Conservation (phyloP, 2,888 invertebrate species). For the Drosophila siamana region DNA sequence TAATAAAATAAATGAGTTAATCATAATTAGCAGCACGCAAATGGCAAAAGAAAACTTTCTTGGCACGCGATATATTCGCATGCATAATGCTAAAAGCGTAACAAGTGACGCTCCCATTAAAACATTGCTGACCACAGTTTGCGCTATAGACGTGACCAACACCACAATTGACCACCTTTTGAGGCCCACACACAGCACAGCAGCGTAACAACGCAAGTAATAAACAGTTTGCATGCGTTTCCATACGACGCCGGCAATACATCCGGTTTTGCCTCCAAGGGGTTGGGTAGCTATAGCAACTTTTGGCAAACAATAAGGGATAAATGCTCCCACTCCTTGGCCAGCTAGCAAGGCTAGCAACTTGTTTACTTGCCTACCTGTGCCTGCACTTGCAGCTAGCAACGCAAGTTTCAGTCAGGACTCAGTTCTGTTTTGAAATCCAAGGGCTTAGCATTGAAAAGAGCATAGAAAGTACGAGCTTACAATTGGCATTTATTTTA, state of each 20-base stretch:
- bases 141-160: conserved; percentile 23
- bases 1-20: conserved; percentile 57
- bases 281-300: conserved; percentile 83
- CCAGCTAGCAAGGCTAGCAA: conserved; percentile 19
- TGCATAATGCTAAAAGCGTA: conserved; percentile 51
- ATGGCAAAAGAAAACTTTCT: conserved; percentile 25
- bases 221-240: conserved; percentile 57
- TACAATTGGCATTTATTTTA: conserved; percentile 1
- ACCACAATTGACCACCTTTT: neutral
- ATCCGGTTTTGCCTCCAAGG: conserved; percentile 14
- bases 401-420: conserved; percentile 16
- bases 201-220: conserved; percentile 24
- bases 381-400: conserved; percentile 60
- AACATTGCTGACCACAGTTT: conserved; percentile 39
- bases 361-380: conserved; percentile 71
- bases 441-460: conserved; percentile 26
- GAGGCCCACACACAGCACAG: neutral
- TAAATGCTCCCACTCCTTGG: conserved; percentile 28
- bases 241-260: conserved; percentile 19
- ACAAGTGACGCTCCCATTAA: conserved; percentile 59
- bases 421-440: conserved; percentile 64
- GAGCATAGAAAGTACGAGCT: conserved; percentile 3
- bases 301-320: conserved; percentile 65
- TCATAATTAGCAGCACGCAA: conserved; percentile 72
- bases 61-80: conserved; percentile 37